Percentiles rank a stretch among this genome's conserved stretches.
Evolutionary conservation across 2,888 invertebrate genomes (phyloP).

Genomic region (Chrysopilus asiliformis): DNA sequence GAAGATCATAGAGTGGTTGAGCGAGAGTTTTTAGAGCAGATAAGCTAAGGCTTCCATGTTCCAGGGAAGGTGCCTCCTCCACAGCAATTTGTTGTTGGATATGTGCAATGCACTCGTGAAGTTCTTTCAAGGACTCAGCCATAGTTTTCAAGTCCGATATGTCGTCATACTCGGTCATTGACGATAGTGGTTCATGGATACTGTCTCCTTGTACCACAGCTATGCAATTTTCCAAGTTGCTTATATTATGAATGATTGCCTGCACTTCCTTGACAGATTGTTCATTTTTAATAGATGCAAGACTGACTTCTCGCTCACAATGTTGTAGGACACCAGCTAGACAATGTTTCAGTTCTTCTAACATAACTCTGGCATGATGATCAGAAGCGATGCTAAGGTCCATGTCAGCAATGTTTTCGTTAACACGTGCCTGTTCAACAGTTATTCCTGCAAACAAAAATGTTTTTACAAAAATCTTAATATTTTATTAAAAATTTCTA

Average conservation of each 20-base stretch:
- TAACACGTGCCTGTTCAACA: no score
- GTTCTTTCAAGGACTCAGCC: constrained; percentile 19
- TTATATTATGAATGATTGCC: constrained; percentile 29
- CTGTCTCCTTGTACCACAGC: constrained; percentile 30
- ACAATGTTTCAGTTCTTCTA: constrained; percentile 25
- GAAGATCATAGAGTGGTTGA: constrained; percentile 6
- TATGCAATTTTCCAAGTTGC: constrained; percentile 32
- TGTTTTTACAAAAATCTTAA: no score
- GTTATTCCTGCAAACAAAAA: no score
- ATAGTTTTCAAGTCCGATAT: constrained; percentile 11
- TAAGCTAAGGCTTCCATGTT: no score
- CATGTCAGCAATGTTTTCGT: no score
- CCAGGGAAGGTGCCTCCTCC: no score
- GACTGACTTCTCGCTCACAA: constrained; percentile 18
- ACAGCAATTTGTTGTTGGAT: constrained; percentile 22
- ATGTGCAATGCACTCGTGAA: constrained; percentile 25
- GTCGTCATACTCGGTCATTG: constrained; percentile 28
- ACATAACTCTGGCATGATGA: constrained; percentile 17
- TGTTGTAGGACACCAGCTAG: constrained; percentile 25
- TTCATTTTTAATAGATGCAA: constrained; percentile 17
- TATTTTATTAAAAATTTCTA: no score
- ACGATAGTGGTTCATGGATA: constrained; percentile 24
- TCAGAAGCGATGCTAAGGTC: no score
- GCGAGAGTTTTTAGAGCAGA: constrained; percentile 7
- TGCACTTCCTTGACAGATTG: constrained; percentile 21